Evolutionary conservation across 2,113 vertebrate species (phyloP), one percentile per base, ranked within the genome.

Genomic region (Bambusicola thoracicus): DNA sequence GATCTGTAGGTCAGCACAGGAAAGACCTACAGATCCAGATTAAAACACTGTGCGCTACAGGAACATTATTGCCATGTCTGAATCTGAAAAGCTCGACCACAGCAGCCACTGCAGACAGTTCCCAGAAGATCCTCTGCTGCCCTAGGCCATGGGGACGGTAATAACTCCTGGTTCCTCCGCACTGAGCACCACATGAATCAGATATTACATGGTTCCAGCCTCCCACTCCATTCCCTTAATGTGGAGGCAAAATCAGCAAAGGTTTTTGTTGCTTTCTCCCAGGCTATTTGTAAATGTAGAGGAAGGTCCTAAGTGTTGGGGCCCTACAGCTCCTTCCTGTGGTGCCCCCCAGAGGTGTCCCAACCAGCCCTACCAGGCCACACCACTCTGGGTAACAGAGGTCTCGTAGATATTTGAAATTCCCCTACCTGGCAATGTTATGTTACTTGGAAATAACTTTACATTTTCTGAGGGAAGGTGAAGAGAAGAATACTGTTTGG

Each of bases 341-440:
- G n/a, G 11, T 18, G 48, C 21, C 21, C 29, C 29, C 25, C 0
- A 4, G 12, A 48, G 1, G 1, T 1, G 2, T 72, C 53, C 34
- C 49, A 67, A 36, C 13, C 15, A 75, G 48, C 30, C 87, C 41
- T 67, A 14, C 41, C 77, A 49, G 32, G 44, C 6, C 36, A 67
- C 14, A 1, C 5, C 16, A 8, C 0, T 59, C 46, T 74, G 55
- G 8, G 2, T 67, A 29, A 20, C 2, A 49, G 11, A 61, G 3
- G 43, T 11, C 58, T 70, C 49, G 30, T 6, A 15, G 65, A 11
- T 5, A 20, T 61, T 72, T 66, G 11, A 74, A 69, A 93, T 48
- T 75, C 29, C 6, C 12, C 30, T 72, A 2, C 8, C 13, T 44
- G 9, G 13, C 4, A 55, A 19, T 6, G 25, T 22, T 36, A 55